Conservation (phyloP, 1,140 invertebrate species). For the Hypsibius dujardini region DNA sequence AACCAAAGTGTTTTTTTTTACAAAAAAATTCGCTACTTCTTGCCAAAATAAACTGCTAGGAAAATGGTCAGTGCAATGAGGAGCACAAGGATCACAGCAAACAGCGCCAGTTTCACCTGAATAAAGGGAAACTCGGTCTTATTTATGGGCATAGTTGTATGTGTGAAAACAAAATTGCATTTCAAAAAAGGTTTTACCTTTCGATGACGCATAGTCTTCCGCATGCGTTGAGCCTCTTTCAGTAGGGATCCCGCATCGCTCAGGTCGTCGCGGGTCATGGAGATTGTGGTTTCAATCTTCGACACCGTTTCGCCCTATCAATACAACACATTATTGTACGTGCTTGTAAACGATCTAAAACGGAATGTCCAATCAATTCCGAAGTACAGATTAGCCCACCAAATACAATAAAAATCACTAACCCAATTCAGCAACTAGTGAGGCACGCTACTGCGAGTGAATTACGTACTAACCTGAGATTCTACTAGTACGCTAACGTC, state of each 20-base stretch:
- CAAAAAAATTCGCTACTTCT: not conserved
- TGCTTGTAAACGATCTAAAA: not conserved
- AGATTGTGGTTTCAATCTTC: not conserved
- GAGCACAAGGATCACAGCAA: not conserved
- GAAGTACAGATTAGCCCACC: not conserved
- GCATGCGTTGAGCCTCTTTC: not conserved
- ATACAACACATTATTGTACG: not conserved
- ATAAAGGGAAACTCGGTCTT: no score
- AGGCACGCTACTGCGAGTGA: no score
- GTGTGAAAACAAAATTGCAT: no score
- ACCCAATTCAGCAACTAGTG: no score
- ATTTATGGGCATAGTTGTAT: no score
- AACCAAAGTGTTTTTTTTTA: not conserved
- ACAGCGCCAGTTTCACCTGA: not conserved
- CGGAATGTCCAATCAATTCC: not conserved
- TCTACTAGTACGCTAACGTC: not conserved
- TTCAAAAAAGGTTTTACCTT: not conserved
- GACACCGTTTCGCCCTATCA: not conserved
- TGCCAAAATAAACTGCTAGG: not conserved
- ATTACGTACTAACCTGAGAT: not conserved
- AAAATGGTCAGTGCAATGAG: not conserved
- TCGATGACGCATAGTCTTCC: not conserved
- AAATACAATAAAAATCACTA: no score
- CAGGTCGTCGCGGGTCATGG: not conserved
- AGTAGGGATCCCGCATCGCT: not conserved